Percentiles rank a stretch among this genome's conserved stretches.
Evolutionary conservation across 2,797 vertebrate species (phyloP).

Genomic region (Poecilia wingei): DNA sequence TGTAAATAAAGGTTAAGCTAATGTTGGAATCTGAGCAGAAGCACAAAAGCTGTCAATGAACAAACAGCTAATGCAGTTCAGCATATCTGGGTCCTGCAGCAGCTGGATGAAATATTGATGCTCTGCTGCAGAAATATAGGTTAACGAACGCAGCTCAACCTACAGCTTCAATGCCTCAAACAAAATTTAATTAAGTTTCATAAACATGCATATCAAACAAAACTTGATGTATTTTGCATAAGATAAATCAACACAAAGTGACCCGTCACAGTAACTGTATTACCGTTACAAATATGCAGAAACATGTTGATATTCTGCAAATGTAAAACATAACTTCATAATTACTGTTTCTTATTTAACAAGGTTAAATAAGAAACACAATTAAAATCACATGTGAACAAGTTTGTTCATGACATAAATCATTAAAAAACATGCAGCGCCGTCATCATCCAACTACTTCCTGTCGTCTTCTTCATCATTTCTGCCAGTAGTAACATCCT

Average conservation of each 20-base stretch:
- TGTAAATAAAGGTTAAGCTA: not conserved
- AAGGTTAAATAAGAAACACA: too few relatives aligned
- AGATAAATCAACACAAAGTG: not conserved
- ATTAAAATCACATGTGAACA: too few relatives aligned
- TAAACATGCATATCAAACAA: not conserved
- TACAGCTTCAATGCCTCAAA: not conserved
- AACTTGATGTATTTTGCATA: not conserved
- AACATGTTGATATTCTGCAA: too few relatives aligned
- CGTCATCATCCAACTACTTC: too few relatives aligned
- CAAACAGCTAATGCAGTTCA: not conserved
- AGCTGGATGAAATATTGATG: slow-evolving; percentile 16
- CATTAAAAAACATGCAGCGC: too few relatives aligned
- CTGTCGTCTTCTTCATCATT: too few relatives aligned
- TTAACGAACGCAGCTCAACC: not conserved
- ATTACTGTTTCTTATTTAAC: too few relatives aligned
- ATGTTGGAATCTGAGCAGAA: not conserved
- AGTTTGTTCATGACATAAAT: too few relatives aligned
- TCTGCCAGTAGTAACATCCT: too few relatives aligned
- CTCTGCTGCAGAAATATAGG: not conserved
- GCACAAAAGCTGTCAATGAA: not conserved
- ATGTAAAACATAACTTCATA: too few relatives aligned
- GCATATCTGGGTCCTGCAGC: slow-evolving; percentile 1
- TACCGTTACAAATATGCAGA: too few relatives aligned
- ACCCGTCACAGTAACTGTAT: too few relatives aligned
- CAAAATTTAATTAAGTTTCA: not conserved